These are phyloP conservation scores for Thomomys bottae DNA, from an alignment of 2,113 vertebrate genomes.

Conservation along the genomic window DNA sequence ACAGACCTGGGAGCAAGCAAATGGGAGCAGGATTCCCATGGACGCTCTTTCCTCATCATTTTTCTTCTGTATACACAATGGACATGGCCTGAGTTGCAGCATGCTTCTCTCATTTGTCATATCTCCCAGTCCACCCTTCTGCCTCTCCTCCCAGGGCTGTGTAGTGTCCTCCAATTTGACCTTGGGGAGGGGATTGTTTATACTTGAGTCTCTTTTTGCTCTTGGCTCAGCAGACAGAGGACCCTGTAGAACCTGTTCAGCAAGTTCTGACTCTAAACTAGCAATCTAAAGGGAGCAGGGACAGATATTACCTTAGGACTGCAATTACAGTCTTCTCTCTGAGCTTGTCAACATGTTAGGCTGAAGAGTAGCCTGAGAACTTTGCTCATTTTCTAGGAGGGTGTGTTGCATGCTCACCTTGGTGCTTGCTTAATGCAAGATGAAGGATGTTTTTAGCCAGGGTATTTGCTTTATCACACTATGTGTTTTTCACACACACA, in stretches of 20 bases:
- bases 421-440: not conserved
- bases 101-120: not conserved
- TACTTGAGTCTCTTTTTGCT: slow-evolving; percentile 46
- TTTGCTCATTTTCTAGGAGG: slow-evolving; percentile 47
- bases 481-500: not conserved
- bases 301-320: slow-evolving; percentile 31
- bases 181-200: slow-evolving; percentile 77
- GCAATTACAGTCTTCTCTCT: slow-evolving; percentile 51
- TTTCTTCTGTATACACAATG: not conserved
- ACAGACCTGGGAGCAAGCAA: not conserved
- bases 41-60: slow-evolving; percentile 34
- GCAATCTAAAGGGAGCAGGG: slow-evolving; percentile 50
- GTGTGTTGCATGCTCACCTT: not conserved
- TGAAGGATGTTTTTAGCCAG: not conserved
- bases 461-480: not conserved
- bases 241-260: slow-evolving; percentile 66
- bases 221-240: slow-evolving; percentile 50
- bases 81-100: not conserved
- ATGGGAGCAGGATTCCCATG: not conserved
- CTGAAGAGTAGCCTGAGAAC: slow-evolving; percentile 58
- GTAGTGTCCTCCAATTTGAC: not conserved
- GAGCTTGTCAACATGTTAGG: slow-evolving; percentile 52
- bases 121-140: not conserved
- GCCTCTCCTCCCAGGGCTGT: no score
- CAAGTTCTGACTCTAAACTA: slow-evolving; percentile 75